Base-by-base conservation (phyloP, 1,140 invertebrate genomes). In the Apocrypta bakeri region DNA sequence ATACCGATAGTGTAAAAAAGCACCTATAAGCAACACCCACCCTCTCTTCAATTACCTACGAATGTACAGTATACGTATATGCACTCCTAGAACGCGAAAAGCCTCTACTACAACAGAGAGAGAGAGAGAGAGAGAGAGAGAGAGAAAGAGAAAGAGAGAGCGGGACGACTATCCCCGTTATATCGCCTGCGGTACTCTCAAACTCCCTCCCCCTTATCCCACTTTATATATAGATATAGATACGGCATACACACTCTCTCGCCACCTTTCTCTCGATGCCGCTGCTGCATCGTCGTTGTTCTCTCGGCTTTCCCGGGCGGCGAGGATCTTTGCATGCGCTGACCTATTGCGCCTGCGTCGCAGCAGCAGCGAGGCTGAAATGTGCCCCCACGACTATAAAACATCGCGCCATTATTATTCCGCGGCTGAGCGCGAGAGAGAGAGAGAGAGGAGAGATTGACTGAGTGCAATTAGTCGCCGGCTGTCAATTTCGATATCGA, bases 131-230 rank as follows among this genome's bases (percentile, higher is more conserved):
- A n/a, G 48, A 56, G 48, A 17, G 17, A 21, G 21, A 56, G n/a
- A 37, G 33, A 37, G 33, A 37, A 9, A 37, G 33, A 37, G 21
- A 56, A 21, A 21, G 17, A 21, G 48, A n/a, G 48, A 56, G 48
- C 48, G 17, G 48, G 21, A 56, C 48, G 48, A 56, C 48, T 17
- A 56, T 56, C 48, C 48, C 48, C 48, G 48, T 56, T 56, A 56
- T 8, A 56, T 56, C 21, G 48, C 48, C 48, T 17, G 48, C 48
- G 48, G 48, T 21, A 25, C 64, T 25, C 25, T 11, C 12, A 66
- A 27, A 66, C 64, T 66, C 64, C 64, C 64, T 66, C 64, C 64
- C 64, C 48, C 48, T 56, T 56, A 56, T 21, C 48, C 48, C 4
- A 21, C 48, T 56, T 7, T 17, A 17, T 3, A 6, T n/a, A 56